These are phyloP conservation scores for Drosophila miranda DNA, from an alignment of 1,140 invertebrate genomes.

Conservation along the genomic window DNA sequence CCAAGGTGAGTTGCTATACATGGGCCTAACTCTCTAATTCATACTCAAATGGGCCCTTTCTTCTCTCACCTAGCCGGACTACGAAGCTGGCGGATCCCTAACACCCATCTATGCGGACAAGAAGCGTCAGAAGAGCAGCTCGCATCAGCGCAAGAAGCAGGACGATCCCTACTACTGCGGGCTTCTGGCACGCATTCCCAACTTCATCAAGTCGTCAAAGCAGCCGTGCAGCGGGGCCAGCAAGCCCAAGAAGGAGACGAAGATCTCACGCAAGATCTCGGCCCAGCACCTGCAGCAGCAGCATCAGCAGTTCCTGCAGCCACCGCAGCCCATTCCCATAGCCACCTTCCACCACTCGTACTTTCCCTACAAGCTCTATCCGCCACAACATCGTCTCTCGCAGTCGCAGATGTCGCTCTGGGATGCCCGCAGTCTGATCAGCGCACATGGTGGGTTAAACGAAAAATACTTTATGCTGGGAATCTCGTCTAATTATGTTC, in stretches of 20 bases:
- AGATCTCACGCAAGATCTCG: conserved; percentile 80
- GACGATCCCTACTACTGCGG: conserved; percentile 94
- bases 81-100: conserved; percentile 54
- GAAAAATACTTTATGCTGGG: background rate
- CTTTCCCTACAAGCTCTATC: conserved; percentile 77
- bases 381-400: conserved; percentile 73
- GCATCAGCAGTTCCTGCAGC: conserved; percentile 50
- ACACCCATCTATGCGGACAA: conserved; percentile 65
- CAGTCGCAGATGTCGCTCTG: conserved; percentile 81
- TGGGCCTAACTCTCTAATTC: background rate
- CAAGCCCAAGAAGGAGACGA: conserved; percentile 73
- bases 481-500: background rate
- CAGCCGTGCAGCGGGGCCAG: conserved; percentile 52
- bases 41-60: too few relatives aligned
- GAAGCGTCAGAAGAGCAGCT: conserved; percentile 61
- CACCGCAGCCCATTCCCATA: conserved; percentile 69
- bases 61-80: conserved; percentile 63
- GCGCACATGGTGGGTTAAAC: conserved; percentile 66
- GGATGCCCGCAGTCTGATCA: conserved; percentile 81
- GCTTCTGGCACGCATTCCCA: conserved; percentile 90
- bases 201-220: conserved; percentile 86
- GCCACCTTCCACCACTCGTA: conserved; percentile 78
- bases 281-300: conserved; percentile 62
- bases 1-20: conserved; percentile 58
- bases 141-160: conserved; percentile 82